Evolutionary conservation across 2,797 vertebrate genomes (phyloP).

Genomic region (Helarctos malayanus): DNA sequence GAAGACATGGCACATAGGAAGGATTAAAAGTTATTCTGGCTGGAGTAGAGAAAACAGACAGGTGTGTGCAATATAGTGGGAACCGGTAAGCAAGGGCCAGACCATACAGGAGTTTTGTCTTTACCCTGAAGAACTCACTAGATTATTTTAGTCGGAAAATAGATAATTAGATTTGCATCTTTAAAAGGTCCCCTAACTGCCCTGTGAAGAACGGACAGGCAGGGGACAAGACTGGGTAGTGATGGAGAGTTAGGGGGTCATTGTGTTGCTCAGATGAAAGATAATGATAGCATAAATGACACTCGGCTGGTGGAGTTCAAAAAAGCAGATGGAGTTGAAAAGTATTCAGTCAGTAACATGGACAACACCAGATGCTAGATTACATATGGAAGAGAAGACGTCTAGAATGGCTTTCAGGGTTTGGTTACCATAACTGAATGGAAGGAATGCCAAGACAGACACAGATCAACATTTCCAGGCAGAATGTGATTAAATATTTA

Average conservation of each 20-base stretch:
- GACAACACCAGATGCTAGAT: neutral
- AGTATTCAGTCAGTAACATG: neutral
- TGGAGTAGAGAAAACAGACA: neutral
- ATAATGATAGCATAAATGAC: neutral
- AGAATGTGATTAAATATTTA: neutral
- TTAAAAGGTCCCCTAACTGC: neutral
- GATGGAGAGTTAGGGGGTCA: neutral
- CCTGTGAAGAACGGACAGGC: neutral
- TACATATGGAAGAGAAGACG: neutral
- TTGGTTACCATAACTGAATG: neutral
- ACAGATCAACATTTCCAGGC: neutral
- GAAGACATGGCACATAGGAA: neutral
- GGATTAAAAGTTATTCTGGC: neutral
- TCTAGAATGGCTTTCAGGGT: neutral
- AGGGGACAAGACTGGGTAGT: neutral
- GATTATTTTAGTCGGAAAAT: slow-evolving; percentile 1
- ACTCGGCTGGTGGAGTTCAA: neutral
- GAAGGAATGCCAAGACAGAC: neutral
- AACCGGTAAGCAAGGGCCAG: neutral
- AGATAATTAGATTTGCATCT: slow-evolving; percentile 42
- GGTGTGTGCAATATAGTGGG: neutral
- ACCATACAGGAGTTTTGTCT: neutral
- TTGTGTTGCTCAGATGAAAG: neutral
- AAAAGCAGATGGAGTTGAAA: neutral
- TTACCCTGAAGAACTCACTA: neutral